Evolutionary conservation across 2,113 vertebrate species (phyloP).

Genomic region (Gasterosteus aculeatus): DNA sequence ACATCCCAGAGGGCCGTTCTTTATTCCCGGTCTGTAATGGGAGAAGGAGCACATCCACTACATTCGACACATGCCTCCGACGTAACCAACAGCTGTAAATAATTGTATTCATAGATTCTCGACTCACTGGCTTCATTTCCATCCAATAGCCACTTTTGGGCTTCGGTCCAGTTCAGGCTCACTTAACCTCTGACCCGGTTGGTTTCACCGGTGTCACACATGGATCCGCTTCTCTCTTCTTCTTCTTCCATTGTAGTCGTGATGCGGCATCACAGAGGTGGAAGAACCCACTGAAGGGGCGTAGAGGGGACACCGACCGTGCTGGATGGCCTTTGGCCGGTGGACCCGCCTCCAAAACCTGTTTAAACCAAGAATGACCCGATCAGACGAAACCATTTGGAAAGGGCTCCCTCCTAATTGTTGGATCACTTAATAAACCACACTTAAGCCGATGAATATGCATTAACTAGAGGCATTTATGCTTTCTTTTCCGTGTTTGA

Average conservation of each 20-base stretch:
- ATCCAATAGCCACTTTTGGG: not conserved
- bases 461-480: conserved; percentile 52
- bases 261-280: not conserved
- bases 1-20: not conserved
- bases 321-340: conserved; percentile 3
- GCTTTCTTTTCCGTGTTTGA: conserved; percentile 52
- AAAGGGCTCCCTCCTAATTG: conserved; percentile 25
- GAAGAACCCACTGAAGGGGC: not conserved
- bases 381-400: conserved; percentile 15
- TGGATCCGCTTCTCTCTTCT: not conserved
- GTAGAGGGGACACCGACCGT: not conserved
- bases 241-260: not conserved
- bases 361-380: conserved; percentile 30
- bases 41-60: not conserved
- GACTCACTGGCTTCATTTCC: not conserved
- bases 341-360: not conserved
- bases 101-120: not conserved
- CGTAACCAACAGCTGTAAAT: not conserved
- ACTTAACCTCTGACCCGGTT: not conserved
- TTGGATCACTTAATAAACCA: conserved; percentile 27
- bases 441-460: conserved; percentile 59
- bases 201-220: not conserved
- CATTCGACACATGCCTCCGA: not conserved
- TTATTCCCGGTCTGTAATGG: not conserved
- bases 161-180: not conserved